Percentiles rank a stretch among this genome's conserved stretches.
These are phyloP conservation scores for Bombylius discolor DNA, from an alignment of 2,888 invertebrate genomes.

Conservation along the genomic window DNA sequence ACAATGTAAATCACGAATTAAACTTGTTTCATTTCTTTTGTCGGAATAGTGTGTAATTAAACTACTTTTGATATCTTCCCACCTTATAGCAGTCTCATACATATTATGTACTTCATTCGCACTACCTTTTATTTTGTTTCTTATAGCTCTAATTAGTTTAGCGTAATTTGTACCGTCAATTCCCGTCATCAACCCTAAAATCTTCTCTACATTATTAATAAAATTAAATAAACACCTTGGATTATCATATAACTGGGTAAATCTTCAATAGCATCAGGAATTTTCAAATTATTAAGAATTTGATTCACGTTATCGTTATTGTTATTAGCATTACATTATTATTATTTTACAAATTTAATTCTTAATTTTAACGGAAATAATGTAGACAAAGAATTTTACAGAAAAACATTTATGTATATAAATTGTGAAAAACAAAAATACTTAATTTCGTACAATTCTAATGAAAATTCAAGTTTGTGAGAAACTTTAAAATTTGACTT, in stretches of 20 bases:
- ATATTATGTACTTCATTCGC: slow-evolving; percentile 15
- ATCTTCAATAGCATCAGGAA: slow-evolving; percentile 15
- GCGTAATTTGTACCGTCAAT: slow-evolving; percentile 4
- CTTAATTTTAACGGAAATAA: no score
- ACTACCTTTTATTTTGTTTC: slow-evolving; percentile 14
- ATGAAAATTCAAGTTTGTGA: no score
- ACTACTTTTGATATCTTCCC: slow-evolving; percentile 14
- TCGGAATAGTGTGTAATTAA: slow-evolving; percentile 14
- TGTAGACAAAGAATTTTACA: no score
- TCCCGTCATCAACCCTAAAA: slow-evolving; percentile 7
- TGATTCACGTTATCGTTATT: neutral
- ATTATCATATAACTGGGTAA: slow-evolving; percentile 9
- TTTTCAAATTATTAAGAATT: slow-evolving; percentile 6
- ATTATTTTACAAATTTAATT: no score
- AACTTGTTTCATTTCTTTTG: slow-evolving; percentile 11
- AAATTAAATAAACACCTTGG: slow-evolving; percentile 4
- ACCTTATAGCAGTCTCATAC: slow-evolving; percentile 11
- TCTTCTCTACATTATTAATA: slow-evolving; percentile 12
- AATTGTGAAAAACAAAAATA: no score
- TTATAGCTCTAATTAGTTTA: slow-evolving; percentile 11
- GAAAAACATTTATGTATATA: no score
- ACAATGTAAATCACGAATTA: slow-evolving; percentile 13
- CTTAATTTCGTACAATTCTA: no score
- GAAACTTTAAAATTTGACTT: no score
- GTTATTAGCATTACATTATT: no score